Evolutionary conservation across 2,113 vertebrate genomes (phyloP).

Genomic region (Anseranas semipalmata): DNA sequence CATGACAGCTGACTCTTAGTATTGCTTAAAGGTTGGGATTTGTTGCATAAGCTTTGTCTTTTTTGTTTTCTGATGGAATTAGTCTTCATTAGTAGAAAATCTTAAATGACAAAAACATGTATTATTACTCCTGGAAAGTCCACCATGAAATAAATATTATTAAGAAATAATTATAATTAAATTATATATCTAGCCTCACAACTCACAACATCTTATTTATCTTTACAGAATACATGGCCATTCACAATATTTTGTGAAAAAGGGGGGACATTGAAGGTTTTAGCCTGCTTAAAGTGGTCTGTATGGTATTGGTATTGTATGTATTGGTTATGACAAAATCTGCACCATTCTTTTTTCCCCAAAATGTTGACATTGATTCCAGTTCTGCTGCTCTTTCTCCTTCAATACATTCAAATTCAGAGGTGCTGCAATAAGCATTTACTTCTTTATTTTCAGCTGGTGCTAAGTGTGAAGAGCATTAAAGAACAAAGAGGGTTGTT

Average conservation of each 20-base stretch:
- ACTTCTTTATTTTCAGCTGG: background rate
- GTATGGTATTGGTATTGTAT: too few species aligned
- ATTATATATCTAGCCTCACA: background rate
- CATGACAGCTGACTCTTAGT: background rate
- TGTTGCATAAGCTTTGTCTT: background rate
- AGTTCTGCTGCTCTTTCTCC: background rate
- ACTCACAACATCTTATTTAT: background rate
- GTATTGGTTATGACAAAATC: background rate
- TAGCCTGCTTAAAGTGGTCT: background rate
- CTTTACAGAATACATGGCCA: background rate
- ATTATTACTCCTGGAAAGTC: background rate
- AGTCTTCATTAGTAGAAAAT: background rate
- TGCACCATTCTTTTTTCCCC: rapidly evolving
- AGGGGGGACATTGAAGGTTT: background rate
- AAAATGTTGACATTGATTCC: background rate
- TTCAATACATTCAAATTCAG: background rate
- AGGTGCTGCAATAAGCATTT: background rate
- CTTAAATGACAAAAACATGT: background rate
- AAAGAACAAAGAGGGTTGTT: background rate
- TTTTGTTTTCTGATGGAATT: background rate
- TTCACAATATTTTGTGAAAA: background rate
- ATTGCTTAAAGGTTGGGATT: background rate
- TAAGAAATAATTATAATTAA: background rate
- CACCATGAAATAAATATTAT: background rate
- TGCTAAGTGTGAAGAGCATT: background rate